phyloP scores from a whole-genome alignment of 1,140 invertebrate species.

The Bradynema listronoti region DNA sequence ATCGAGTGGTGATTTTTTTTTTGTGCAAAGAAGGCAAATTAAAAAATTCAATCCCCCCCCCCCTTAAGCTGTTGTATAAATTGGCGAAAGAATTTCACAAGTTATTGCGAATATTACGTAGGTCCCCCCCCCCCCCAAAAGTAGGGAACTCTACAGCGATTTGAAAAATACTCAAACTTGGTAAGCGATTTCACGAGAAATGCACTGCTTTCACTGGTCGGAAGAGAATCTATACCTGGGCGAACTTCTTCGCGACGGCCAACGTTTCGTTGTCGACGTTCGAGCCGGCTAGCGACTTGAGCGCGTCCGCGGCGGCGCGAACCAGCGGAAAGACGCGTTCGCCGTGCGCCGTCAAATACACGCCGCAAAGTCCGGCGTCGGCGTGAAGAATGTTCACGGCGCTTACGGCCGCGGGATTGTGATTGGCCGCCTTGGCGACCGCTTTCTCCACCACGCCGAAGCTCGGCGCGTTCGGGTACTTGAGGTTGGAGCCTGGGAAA shows the following conservation, averaged over 20 bases:
- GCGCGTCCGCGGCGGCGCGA: constrained; percentile 37
- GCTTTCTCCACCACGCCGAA: constrained; percentile 29
- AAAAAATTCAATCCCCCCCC: too few relatives aligned
- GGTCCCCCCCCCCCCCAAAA: too few relatives aligned
- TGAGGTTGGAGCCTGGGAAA: constrained; percentile 33
- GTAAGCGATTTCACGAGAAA: too few relatives aligned
- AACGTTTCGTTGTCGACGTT: constrained; percentile 28
- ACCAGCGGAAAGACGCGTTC: constrained; percentile 22
- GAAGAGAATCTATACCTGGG: too few relatives aligned
- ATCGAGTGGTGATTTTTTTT: too few relatives aligned
- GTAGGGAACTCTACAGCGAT: too few relatives aligned
- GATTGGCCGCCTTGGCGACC: constrained; percentile 41
- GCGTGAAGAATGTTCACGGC: constrained; percentile 43
- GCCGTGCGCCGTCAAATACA: constrained; percentile 48
- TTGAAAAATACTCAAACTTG: too few relatives aligned
- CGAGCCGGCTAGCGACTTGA: constrained; percentile 33
- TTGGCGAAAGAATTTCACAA: too few relatives aligned
- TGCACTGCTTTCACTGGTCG: too few relatives aligned
- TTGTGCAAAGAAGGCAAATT: too few relatives aligned
- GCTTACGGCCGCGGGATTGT: constrained; percentile 30
- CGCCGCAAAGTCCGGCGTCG: constrained; percentile 46
- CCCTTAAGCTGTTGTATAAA: too few relatives aligned
- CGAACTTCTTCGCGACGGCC: constrained; percentile 29
- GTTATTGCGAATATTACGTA: too few relatives aligned
- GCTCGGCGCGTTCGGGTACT: constrained; percentile 27